These are phyloP conservation scores for Poeciliopsis prolifica DNA, from an alignment of 2,113 vertebrate species.

Conservation along the genomic window DNA sequence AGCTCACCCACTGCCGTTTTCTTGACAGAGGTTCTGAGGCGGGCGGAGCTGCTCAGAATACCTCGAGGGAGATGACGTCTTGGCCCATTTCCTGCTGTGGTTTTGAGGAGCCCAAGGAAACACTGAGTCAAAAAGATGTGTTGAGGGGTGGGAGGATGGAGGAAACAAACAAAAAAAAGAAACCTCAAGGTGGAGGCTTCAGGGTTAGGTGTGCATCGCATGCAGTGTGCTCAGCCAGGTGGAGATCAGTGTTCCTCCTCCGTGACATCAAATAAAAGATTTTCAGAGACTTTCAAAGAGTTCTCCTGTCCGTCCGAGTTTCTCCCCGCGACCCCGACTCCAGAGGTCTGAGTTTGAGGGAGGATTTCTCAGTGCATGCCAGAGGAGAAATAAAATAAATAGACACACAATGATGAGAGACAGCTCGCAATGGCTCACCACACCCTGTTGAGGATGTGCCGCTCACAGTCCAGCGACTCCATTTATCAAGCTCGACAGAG, in stretches of 20 bases:
- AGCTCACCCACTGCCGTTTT: conserved; percentile 53
- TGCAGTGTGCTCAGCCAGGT: conserved; percentile 39
- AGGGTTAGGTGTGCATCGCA: conserved; percentile 37
- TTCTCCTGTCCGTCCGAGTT: conserved; percentile 35
- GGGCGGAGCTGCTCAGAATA: conserved; percentile 48
- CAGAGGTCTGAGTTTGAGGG: conserved; percentile 15
- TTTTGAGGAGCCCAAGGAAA: conserved; percentile 11
- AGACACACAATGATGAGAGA: conserved; percentile 47
- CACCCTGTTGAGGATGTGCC: conserved; percentile 60
- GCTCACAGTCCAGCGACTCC: conserved; percentile 75
- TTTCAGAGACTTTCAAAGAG: conserved; percentile 40
- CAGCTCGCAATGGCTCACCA: conserved; percentile 56
- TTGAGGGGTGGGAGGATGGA: conserved; percentile 2
- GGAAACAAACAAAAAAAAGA: neutral
- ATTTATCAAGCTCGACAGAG: conserved; percentile 75
- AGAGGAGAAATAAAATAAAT: conserved; percentile 7
- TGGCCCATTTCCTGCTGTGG: conserved; percentile 49
- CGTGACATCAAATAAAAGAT: conserved; percentile 20
- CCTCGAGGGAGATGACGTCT: conserved; percentile 44
- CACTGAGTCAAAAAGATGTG: conserved; percentile 26
- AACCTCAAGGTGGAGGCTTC: conserved; percentile 44
- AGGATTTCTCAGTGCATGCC: conserved; percentile 34
- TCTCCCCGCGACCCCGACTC: conserved; percentile 38
- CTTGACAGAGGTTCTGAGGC: conserved; percentile 43
- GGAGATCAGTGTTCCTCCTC: conserved; percentile 45